phyloP scores from a whole-genome alignment of 2,888 invertebrate genomes.

The Caenorhabditis wallacei region DNA sequence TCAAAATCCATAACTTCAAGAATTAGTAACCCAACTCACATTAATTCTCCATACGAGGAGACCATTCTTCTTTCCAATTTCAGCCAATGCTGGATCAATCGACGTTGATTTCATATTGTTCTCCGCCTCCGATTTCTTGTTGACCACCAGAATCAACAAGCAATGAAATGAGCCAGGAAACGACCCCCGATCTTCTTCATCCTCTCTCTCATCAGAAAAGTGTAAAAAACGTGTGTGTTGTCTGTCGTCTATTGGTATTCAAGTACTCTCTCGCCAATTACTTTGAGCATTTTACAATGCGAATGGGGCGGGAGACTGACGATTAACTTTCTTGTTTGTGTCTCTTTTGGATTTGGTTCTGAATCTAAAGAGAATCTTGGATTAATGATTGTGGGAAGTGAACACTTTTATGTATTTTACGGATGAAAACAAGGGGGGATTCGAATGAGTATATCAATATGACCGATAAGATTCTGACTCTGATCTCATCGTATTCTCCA shows the following conservation, averaged over 20 bases:
- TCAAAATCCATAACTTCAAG: too few species aligned
- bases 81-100: conserved; percentile 74
- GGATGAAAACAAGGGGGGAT: neutral
- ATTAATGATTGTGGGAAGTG: neutral
- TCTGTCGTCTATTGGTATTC: conserved; percentile 31
- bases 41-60: conserved; percentile 83
- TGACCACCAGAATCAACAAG: conserved; percentile 59
- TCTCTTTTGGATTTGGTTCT: conserved; percentile 29
- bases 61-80: conserved; percentile 80
- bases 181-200: conserved; percentile 36
- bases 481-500: too few species aligned
- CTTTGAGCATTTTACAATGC: conserved; percentile 57
- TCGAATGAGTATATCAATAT: too few species aligned
- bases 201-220: conserved; percentile 33
- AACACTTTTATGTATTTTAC: neutral
- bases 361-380: neutral
- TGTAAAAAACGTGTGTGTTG: conserved; percentile 59
- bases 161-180: conserved; percentile 55
- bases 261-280: conserved; percentile 42
- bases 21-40: conserved; percentile 64
- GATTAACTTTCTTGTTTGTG: conserved; percentile 50
- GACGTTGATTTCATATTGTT: conserved; percentile 39
- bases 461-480: too few species aligned
- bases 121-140: conserved; percentile 16
- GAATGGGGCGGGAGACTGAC: conserved; percentile 40